phyloP scores from a whole-genome alignment of 2,797 vertebrate species.

The Erpetoichthys calabaricus region DNA sequence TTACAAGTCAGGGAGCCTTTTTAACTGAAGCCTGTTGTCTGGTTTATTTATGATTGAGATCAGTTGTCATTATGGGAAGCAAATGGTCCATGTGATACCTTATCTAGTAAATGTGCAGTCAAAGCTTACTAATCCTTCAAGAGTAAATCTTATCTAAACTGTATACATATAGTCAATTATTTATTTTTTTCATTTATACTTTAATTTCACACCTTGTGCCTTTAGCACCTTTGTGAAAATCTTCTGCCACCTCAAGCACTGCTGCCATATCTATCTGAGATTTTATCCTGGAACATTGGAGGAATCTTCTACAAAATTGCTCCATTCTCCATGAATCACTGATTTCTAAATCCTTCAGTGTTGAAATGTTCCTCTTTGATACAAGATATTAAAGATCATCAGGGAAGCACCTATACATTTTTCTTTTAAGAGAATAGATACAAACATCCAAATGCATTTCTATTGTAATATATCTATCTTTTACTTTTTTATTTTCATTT shows the following conservation, averaged over 20 bases:
- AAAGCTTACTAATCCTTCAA: background rate
- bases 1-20: background rate
- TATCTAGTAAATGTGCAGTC: background rate
- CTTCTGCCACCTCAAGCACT: background rate
- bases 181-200: background rate
- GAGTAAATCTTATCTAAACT: constrained; percentile 1
- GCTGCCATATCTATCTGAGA: background rate
- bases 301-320: background rate
- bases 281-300: background rate
- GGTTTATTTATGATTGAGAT: background rate
- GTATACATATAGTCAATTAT: background rate
- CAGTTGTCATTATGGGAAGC: background rate
- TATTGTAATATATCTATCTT: no score
- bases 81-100: background rate
- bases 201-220: background rate
- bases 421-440: no score
- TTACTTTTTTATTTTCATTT: no score
- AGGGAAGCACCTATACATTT: no score
- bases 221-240: background rate
- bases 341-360: background rate
- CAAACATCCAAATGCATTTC: no score
- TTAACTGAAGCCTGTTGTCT: background rate
- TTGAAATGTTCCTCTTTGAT: background rate
- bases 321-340: background rate
- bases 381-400: no score